Conservation (phyloP, 1,140 invertebrate genomes). For the Drosophila littoralis region DNA sequence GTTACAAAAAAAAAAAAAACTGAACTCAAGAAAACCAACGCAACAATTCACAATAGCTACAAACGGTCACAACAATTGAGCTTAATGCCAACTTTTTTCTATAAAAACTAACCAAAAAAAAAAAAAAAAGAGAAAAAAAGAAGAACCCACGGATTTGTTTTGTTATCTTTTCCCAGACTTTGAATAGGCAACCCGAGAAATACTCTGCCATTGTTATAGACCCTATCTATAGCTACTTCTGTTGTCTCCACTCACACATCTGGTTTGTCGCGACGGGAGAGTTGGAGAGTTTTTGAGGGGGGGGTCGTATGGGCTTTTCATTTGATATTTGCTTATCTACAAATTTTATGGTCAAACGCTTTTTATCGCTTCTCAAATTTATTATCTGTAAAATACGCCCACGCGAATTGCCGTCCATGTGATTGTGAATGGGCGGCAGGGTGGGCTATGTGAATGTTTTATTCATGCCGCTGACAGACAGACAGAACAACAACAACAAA, state of each 20-base stretch:
- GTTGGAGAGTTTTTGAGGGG: too few relatives aligned
- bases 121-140: background rate
- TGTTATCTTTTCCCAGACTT: conserved; percentile 62
- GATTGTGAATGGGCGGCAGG: conserved; percentile 28
- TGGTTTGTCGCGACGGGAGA: conserved; percentile 21
- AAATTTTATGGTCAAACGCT: conserved; percentile 65
- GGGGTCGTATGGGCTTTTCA: conserved; percentile 37
- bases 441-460: conserved; percentile 29
- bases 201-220: conserved; percentile 23
- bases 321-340: conserved; percentile 61
- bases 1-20: conserved; percentile 25
- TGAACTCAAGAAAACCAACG: conserved; percentile 41
- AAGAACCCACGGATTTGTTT: conserved; percentile 63
- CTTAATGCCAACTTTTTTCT: conserved; percentile 22
- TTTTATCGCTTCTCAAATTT: conserved; percentile 72
- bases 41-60: conserved; percentile 43
- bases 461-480: conserved; percentile 44
- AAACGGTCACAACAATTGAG: conserved; percentile 40
- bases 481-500: conserved; percentile 10
- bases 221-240: conserved; percentile 34
- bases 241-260: conserved; percentile 30
- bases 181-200: conserved; percentile 23
- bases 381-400: conserved; percentile 74
- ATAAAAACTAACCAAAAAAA: background rate
- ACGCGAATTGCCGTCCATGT: conserved; percentile 58